Evolutionary conservation across 2,113 vertebrate species (phyloP), one percentile per base, ranked within the genome.

Genomic region (Macaca nemestrina): DNA sequence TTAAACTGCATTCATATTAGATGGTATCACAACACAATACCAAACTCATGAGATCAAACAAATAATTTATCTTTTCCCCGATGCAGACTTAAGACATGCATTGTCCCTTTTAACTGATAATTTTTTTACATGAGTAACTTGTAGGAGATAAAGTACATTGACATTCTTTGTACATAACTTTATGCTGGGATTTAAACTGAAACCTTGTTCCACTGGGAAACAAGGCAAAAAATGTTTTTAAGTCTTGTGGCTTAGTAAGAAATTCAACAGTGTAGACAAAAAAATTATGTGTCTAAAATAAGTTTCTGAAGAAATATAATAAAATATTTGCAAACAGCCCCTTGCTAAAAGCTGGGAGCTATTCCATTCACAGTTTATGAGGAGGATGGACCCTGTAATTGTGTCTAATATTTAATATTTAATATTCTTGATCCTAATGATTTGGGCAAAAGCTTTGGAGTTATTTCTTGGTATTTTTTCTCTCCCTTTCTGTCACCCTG

Each of bases 11-110:
- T 90, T 96, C 75, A 1, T 96, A 78, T 96, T 96, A 92, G 88
- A 88, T 50, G 38, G 61, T 89, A 95, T 94, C 90, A 59, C 67
- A 93, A 73, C 35, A 67, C 88, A 61, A 86, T 75, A 75, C 61
- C 32, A 20, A 81, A 40, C 0, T 43, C 78, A 32, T 17, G 80
- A 97, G 95, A 98, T 97, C 96, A 97, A 97, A 97, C 55, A 82
- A 50, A 90, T 90, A 67, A 89, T 96, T 96, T 98, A 82, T 84
- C 8, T 95, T 97, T 95, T 88, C 92, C 85, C 95, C 40, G 57
- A 83, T 94, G 76, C 79, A 89, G 55, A 87, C n/a, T 93, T 98
- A 68, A 96, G 81, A 93, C 52, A 1, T 72, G 22, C 18, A 78
- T n/a, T n/a, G 88, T 61, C 18, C 67, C 82, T 98, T 95, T 95